These are phyloP conservation scores for Frieseomelitta varia DNA, from an alignment of 1,140 invertebrate genomes.

Conservation along the genomic window DNA sequence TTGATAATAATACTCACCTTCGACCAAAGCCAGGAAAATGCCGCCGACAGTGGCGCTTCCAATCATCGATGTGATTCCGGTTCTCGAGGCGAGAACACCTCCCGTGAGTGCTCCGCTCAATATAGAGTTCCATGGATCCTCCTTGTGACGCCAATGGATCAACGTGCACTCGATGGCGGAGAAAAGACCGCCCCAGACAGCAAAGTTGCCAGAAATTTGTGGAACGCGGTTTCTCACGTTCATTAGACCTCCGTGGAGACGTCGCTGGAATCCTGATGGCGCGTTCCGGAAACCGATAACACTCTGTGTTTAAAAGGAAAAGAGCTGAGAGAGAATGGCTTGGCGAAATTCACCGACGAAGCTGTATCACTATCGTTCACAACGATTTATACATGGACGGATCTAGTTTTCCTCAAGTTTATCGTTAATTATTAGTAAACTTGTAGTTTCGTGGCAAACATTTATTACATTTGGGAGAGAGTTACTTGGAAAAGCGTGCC, in stretches of 20 bases:
- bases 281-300: slow-evolving; percentile 59
- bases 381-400: too few species aligned
- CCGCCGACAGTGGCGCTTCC: slow-evolving; percentile 59
- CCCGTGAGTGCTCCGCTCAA: slow-evolving; percentile 56
- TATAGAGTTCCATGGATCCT: slow-evolving; percentile 62
- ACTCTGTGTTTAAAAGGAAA: slow-evolving; percentile 20
- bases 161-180: slow-evolving; percentile 61
- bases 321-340: too few species aligned
- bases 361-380: too few species aligned
- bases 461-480: background rate
- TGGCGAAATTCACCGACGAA: too few species aligned
- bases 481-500: slow-evolving; percentile 58
- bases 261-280: slow-evolving; percentile 48
- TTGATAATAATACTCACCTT: background rate
- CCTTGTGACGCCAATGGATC: slow-evolving; percentile 45
- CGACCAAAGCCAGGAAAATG: slow-evolving; percentile 51
- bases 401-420: too few species aligned
- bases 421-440: too few species aligned
- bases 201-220: slow-evolving; percentile 60
- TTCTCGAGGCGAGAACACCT: slow-evolving; percentile 55
- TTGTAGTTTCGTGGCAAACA: background rate
- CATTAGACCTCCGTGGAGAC: slow-evolving; percentile 41
- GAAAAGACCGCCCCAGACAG: slow-evolving; percentile 63
- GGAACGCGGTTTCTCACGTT: slow-evolving; percentile 47
- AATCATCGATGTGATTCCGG: slow-evolving; percentile 58